Evolutionary conservation across 1,140 invertebrate species (phyloP), one percentile per base, ranked within the genome.

Genomic region (Hyles vespertilio): DNA sequence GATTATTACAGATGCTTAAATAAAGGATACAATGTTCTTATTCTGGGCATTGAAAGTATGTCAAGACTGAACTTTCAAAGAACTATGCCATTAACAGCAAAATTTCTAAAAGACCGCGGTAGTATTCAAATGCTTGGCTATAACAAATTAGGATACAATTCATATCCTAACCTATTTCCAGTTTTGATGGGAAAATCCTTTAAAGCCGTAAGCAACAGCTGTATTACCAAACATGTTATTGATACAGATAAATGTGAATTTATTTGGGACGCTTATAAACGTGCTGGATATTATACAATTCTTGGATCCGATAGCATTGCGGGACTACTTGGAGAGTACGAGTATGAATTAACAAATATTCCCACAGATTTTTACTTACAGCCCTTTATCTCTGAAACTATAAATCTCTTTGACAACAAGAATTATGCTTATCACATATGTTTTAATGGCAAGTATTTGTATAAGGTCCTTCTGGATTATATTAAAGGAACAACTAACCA

Each of bases 331-430:
- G 92, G 92, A 6, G 92, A 93, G 0, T 97, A 69, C 92, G 3
- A 94, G 93, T 72, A 86, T 85, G 45, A 95, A 95, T 3, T 97
- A 96, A 75, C 89, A 8, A 83, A 92, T 3, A 91, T 91, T n/a
- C 95, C 96, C 0, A 94, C 93, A 0, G 94, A 97, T 72, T 96
- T 94, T 70, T 96, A 96, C 70, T 85, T 94, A n/a, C 82, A 94
- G 12, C 92, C 94, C 0, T 95, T 94, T 74, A 91, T 94, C 57
- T 62, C 55, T 22, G 60, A 92, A n/a, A 90, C 91, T 2, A 91
- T 1, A 91, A 92, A 59, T 69, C 89, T 47, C 82, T 92, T 4
- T 91, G 76, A 83, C 22, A 81, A 87, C 32, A 82, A 85, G 55
- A 66, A 82, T 7, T 84, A 91, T 54, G 89, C 90, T 56, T 79